Evolutionary conservation across 2,888 invertebrate species (phyloP), one percentile per base, ranked within the genome.

Genomic region (Anodontia alba): DNA sequence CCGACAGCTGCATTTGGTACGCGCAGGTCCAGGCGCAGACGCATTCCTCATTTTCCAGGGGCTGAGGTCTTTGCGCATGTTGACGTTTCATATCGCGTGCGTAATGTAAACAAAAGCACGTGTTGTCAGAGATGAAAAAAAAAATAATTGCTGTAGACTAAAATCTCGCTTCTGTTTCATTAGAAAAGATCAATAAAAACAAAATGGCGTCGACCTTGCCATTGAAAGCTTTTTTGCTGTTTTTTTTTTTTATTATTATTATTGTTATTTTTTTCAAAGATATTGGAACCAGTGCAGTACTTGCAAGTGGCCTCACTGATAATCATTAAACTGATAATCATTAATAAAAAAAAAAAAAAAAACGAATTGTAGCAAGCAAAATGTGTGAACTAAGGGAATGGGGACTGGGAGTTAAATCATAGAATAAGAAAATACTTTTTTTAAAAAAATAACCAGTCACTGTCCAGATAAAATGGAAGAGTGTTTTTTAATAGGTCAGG

Each of bases 1-100:
- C 69, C 46, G 69, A 71, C 77, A 51, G 51, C 72, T 71, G 57
- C 66, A 78, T 51, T 51, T 75, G 84, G 81, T 86, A 83, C 88
- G 97, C 97, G 97, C 97, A 98, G 97, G 97, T 97, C 97, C 97
- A 97, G 97, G 98, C 97, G 98, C 98, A 98, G 97, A 96, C 97
- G 97, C 97, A 97, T 81, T 81, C 79, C 87, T 70, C 57, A 49
- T 74, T 72, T 69, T 80, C 80, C 76, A 71, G 46, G 69, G 72
- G 74, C 67, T 57, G 38, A 33, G 46, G 71, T 67, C 72, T 78
- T 72, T 88, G 88, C 88, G 88, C 88, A 87, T 86, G 86, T 87
- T 78, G 81, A 73, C 80, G 68, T 43, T 49, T 71, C 70, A 77
- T 75, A 82, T 33, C 62, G 17, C 62, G 62, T 33, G 62, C 31